phyloP scores from a whole-genome alignment of 2,113 vertebrate species.

The Sprattus sprattus region DNA sequence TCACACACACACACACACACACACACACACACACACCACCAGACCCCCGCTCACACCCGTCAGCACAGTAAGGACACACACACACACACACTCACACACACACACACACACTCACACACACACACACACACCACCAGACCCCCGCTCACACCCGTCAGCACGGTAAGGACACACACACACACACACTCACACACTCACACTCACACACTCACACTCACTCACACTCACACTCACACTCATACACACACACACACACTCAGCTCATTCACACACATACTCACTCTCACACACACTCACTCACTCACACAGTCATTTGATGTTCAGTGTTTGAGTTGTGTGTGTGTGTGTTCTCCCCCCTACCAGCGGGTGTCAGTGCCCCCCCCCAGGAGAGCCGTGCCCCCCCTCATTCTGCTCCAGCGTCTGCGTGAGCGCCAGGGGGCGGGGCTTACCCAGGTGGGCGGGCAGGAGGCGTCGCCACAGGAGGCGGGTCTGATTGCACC shows the following conservation, averaged over 20 bases:
- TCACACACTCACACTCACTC: constrained; percentile 66
- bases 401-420: constrained; percentile 57
- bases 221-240: constrained; percentile 76
- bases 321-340: too few relatives aligned
- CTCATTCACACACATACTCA: constrained; percentile 72
- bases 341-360: neutral
- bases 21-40: constrained; percentile 73
- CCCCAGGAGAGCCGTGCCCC: constrained; percentile 52
- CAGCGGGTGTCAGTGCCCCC: constrained; percentile 62
- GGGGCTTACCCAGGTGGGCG: neutral
- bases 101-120: constrained; percentile 66
- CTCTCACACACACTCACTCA: constrained; percentile 40
- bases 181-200: constrained; percentile 50
- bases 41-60: constrained; percentile 48
- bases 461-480: constrained; percentile 53
- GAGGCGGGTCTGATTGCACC: constrained; percentile 23
- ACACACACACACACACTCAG: constrained; percentile 36
- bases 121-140: constrained; percentile 53
- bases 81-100: constrained; percentile 83
- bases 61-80: constrained; percentile 64
- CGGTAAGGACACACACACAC: too few relatives aligned
- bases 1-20: constrained; percentile 73
- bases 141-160: too few relatives aligned
- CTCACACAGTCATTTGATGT: constrained; percentile 24
- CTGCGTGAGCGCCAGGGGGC: neutral